Conservation (phyloP, 2,888 invertebrate genomes). For the Apamea epomidion region DNA sequence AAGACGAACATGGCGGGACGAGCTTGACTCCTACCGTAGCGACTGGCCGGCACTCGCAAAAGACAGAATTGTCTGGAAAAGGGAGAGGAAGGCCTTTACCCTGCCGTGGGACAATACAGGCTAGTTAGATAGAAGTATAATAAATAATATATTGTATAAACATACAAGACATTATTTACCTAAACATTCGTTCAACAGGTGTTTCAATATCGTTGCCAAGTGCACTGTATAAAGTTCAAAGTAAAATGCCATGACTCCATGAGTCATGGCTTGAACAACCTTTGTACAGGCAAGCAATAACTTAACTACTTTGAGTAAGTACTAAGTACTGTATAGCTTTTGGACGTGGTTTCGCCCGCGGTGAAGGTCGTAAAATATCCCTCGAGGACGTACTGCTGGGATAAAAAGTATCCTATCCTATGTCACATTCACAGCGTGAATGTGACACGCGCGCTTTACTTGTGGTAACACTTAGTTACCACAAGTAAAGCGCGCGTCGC, state of each 20-base stretch:
- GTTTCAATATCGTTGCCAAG: constrained; percentile 7
- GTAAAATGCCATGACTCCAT: constrained; percentile 22
- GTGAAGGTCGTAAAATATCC: background rate
- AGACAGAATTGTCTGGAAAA: no score
- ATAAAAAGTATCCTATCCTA: background rate
- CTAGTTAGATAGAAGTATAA: no score
- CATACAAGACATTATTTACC: constrained; percentile 17
- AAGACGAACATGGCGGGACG: no score
- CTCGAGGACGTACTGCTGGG: no score
- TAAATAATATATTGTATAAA: background rate
- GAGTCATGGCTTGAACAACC: constrained; percentile 3
- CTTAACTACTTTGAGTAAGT: background rate
- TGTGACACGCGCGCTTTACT: no score
- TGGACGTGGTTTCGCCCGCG: fast-evolving
- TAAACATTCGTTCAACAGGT: background rate
- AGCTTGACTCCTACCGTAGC: no score
- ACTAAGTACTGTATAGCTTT: background rate
- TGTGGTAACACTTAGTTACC: no score
- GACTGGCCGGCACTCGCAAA: no score
- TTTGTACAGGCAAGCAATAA: background rate
- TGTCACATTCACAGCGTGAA: no score
- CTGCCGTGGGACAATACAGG: no score
- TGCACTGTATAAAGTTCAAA: constrained; percentile 4
- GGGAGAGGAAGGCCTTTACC: no score
- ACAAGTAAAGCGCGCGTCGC: no score